Evolutionary conservation across 2,113 vertebrate species (phyloP), one percentile per base, ranked within the genome.

Genomic region (Rhinolophus sinicus): DNA sequence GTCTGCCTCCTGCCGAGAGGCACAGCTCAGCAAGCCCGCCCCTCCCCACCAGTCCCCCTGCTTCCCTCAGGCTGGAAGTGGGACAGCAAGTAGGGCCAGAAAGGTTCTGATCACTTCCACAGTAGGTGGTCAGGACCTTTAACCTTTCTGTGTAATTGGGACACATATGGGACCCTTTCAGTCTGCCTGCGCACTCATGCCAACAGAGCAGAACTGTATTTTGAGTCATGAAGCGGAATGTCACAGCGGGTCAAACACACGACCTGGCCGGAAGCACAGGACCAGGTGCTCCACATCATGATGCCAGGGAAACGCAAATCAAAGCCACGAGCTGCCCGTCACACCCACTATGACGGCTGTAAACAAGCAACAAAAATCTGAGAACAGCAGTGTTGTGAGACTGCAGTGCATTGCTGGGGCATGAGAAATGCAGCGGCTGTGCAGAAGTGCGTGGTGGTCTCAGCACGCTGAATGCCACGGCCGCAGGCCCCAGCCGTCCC

Each of bases 111-210:
- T 38, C 24, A 33, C 40, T 10, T 11, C 76, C 65, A 40, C 9
- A 26, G 33, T 10, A 56, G 38, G 64, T 47, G 54, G 13, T 16
- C 11, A n/a, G 38, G 3, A 22, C 19, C 28, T n/a, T 9, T 18
- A 30, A 33, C 15, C 9, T 38, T n/a, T 52, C 65, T 6, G 28
- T 19, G 7, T n/a, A 44, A 26, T 0, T 30, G 26, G 44, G 50
- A 54, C 14, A 38, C 30, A 26, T 10, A 21, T 52, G 0, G 2
- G 26, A 35, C 52, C 38, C 65, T 33, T 50, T 19, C 35, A 10
- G 21, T 2, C 26, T 30, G n/a, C 6, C 8, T 16, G 12, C 30
- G 9, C 47, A 56, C n/a, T 9, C 1, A 9, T 15, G n/a, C 30
- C 26, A 70, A 70, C 16, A 60, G 38, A 50, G 13, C 56, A 60